Conservation (phyloP, 2,888 invertebrate species). For the Acleris laterana region DNA sequence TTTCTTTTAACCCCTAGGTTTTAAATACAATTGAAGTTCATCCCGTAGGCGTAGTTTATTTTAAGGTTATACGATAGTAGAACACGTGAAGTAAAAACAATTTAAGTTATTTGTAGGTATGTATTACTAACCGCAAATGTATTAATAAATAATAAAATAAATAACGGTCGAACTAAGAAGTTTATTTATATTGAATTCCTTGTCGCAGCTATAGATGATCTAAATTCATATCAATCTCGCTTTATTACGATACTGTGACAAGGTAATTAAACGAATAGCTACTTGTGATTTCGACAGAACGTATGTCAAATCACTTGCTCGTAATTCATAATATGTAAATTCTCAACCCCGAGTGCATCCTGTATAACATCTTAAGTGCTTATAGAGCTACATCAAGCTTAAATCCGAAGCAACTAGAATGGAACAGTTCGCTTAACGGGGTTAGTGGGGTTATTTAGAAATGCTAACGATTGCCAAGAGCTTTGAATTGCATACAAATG, state of each 20-base stretch:
- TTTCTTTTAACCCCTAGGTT: no score
- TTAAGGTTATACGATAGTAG: no score
- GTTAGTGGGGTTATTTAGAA: slow-evolving; percentile 22
- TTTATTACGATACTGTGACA: not conserved
- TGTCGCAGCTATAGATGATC: not conserved
- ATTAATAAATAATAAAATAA: no score
- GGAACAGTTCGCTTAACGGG: slow-evolving; percentile 31
- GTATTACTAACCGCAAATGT: no score
- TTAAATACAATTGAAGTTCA: no score
- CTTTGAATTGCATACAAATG: slow-evolving; percentile 5
- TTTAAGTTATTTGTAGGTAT: no score
- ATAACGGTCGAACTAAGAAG: no score
- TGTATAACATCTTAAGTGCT: slow-evolving; percentile 17
- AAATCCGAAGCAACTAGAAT: slow-evolving; percentile 12
- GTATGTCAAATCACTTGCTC: not conserved
- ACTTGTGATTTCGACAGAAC: no score
- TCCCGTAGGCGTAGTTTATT: no score
- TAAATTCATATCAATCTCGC: not conserved
- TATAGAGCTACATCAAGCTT: slow-evolving; percentile 9
- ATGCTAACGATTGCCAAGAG: slow-evolving; percentile 14
- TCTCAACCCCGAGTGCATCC: slow-evolving; percentile 6
- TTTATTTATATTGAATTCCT: no score
- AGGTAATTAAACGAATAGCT: not conserved
- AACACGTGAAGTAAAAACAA: no score
- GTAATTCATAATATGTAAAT: not conserved